These are phyloP conservation scores for Paedocypris micromegethes DNA, from an alignment of 2,797 vertebrate genomes.

Conservation along the genomic window DNA sequence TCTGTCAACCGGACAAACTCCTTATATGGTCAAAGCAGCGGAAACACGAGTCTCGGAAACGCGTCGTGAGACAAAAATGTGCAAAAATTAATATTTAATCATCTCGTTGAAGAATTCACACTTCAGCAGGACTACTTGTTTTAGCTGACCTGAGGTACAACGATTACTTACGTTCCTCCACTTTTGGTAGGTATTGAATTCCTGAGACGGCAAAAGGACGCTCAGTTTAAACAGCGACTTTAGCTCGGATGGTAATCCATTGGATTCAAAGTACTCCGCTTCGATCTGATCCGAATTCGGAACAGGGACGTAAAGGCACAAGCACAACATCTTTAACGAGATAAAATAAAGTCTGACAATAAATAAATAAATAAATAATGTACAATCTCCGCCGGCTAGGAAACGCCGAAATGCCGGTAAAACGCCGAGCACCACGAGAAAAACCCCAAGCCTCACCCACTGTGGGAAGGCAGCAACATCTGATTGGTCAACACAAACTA, in stretches of 20 bases:
- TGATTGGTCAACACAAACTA: not conserved
- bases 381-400: not conserved
- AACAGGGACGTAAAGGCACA: constrained; percentile 84
- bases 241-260: constrained; percentile 81
- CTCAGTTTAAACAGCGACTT: constrained; percentile 82
- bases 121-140: too few relatives aligned
- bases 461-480: not conserved
- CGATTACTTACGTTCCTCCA: constrained; percentile 74
- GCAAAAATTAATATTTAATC: not conserved
- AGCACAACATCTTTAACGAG: constrained; percentile 74
- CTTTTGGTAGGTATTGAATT: constrained; percentile 81
- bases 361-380: constrained; percentile 64
- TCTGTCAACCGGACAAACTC: constrained; percentile 1
- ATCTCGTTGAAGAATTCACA: too few relatives aligned
- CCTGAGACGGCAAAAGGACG: constrained; percentile 84
- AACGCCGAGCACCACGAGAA: constrained; percentile 44
- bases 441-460: constrained; percentile 25
- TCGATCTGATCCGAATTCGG: constrained; percentile 74
- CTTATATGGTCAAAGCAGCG: constrained; percentile 26
- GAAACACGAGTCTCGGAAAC: constrained; percentile 18
- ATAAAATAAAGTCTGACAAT: constrained; percentile 45
- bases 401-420: constrained; percentile 55
- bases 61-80: constrained; percentile 4
- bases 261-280: constrained; percentile 90
- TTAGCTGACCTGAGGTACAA: not conserved